Percentiles rank a stretch among this genome's conserved stretches.
Evolutionary conservation across 2,888 invertebrate species (phyloP).

Genomic region (Andrena minutula): DNA sequence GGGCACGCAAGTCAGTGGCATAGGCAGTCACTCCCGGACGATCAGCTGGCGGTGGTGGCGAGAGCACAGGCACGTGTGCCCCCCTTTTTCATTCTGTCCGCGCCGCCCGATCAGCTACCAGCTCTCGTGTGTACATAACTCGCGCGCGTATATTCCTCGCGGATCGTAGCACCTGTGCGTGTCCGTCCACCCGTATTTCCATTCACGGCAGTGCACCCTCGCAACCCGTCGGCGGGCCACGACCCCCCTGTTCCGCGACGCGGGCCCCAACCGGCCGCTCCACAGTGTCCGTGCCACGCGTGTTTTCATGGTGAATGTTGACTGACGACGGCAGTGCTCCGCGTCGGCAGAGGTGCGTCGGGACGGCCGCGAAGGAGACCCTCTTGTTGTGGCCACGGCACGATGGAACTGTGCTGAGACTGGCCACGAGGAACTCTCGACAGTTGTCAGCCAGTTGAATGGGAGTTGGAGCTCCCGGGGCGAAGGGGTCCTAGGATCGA

Average conservation of each 20-base stretch:
- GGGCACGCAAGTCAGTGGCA: slow-evolving; percentile 64
- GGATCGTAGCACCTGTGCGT: not conserved
- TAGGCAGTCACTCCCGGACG: slow-evolving; percentile 71
- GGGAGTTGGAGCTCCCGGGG: not conserved
- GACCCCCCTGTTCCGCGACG: not conserved
- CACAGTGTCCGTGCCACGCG: not conserved
- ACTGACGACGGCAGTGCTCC: not conserved
- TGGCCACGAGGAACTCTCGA: not conserved
- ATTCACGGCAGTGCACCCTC: not conserved
- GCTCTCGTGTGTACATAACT: slow-evolving; percentile 10
- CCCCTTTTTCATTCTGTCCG: slow-evolving; percentile 41
- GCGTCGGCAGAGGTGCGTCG: not conserved
- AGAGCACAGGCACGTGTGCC: slow-evolving; percentile 56
- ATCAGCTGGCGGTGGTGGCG: slow-evolving; percentile 66
- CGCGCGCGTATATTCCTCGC: not conserved
- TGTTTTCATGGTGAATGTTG: not conserved
- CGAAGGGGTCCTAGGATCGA: slow-evolving; percentile 6
- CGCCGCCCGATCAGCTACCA: slow-evolving; percentile 44
- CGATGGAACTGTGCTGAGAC: slow-evolving; percentile 1
- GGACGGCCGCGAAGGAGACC: slow-evolving; percentile 1
- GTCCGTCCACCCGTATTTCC: not conserved
- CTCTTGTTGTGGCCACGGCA: not conserved
- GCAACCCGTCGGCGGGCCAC: not conserved
- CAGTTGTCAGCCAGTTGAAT: not conserved
- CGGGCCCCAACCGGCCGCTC: not conserved